Evolutionary conservation across 2,113 vertebrate genomes (phyloP).

Genomic region (Drymodes brunneopygia): DNA sequence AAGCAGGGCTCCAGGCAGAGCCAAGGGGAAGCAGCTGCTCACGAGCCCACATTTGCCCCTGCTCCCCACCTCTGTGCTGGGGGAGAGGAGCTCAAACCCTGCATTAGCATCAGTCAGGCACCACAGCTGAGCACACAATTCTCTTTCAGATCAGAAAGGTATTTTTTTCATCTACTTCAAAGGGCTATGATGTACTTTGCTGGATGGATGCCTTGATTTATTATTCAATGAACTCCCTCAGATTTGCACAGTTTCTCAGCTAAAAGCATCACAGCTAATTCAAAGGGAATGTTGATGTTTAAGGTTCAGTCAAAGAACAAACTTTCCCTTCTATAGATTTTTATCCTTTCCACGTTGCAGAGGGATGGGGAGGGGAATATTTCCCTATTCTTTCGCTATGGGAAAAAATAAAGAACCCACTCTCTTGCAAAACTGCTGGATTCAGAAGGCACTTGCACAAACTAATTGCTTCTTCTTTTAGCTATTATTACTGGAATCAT

Average conservation of each 20-base stretch:
- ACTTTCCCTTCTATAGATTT: not conserved
- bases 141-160: not conserved
- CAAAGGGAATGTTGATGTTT: not conserved
- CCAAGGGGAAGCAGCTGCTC: not conserved
- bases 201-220: constrained; percentile 15
- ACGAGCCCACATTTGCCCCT: not conserved
- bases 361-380: not conserved
- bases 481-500: not conserved
- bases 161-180: constrained; percentile 5
- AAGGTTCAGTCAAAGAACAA: not conserved
- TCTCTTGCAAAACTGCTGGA: not conserved
- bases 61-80: not conserved
- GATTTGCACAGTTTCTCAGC: not conserved
- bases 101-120: not conserved
- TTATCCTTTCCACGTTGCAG: not conserved
- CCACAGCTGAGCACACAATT: not conserved
- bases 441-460: not conserved
- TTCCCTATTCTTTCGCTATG: not conserved
- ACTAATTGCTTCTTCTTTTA: not conserved
- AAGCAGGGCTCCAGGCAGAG: not conserved
- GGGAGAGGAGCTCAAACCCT: not conserved
- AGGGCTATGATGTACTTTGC: not conserved
- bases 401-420: not conserved
- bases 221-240: not conserved
- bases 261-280: constrained; percentile 29